Base-by-base conservation (phyloP, 2,113 vertebrate genomes). In the Chamaetylas fuelleborni region DNA sequence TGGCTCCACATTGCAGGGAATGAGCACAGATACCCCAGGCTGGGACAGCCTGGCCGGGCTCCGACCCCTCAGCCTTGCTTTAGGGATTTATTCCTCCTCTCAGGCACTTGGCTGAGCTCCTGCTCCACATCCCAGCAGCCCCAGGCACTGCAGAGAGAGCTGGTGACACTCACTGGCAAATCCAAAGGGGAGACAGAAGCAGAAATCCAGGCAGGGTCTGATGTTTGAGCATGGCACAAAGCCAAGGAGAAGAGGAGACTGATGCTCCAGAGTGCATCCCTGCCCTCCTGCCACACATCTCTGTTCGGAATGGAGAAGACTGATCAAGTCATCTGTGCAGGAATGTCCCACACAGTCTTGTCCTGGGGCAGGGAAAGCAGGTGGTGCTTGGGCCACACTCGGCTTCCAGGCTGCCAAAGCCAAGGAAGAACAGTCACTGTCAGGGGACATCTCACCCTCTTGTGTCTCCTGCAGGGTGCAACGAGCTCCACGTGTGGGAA, bases 401-500 rank as follows among this genome's bases (percentile, higher is more conserved):
- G 19, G 31, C 45, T 72, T 71, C 25, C 17, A 48, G 33, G 51
- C 34, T 71, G 65, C 33, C 74, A 78, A 78, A 70, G 51, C 56
- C 38, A 40, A 29, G 43, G 2, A 5, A 72, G 76, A 19, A 9
- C 5, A 6, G 16, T 8, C 60, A 38, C 25, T 43, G 29, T 20
- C 66, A 19, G 77, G 48, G 43, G 42, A n/a, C 43, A 11, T 17
- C 19, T 84, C 47, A 40, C 53, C 43, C 58, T 61, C 36, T 23
- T 7, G 29, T 29, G 65, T 33, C 50, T 57, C 43, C 57, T 66
- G n/a, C 45, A 48, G 69, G 61, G 43, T 10, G 19, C 26, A 38
- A 28, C 1, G 2, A 71, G 20, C 38, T 13, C 11, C 6, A 2
- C 0, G 0, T 5, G 60, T 38, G 17, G 25, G 50, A 34, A 3